Percentiles rank a stretch among this genome's conserved stretches.
These are phyloP conservation scores for Cylloceria caligata DNA, from an alignment of 2,888 invertebrate genomes.

Conservation along the genomic window DNA sequence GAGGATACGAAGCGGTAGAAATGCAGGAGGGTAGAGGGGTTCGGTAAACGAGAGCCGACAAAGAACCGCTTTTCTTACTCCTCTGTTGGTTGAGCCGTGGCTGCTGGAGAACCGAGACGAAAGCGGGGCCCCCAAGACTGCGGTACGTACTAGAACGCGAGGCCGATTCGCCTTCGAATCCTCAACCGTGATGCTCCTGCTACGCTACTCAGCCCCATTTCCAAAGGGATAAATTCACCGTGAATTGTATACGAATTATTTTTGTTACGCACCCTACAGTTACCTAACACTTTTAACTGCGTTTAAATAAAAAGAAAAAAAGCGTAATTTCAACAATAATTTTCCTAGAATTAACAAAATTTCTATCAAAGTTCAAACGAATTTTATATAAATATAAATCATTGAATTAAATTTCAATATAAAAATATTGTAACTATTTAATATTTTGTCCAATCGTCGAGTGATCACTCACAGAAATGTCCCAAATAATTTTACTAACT, in stretches of 20 bases:
- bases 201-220: constrained; percentile 61
- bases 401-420: too few relatives aligned
- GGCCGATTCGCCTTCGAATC: constrained; percentile 47
- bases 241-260: constrained; percentile 56
- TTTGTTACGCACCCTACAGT: constrained; percentile 4
- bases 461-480: too few relatives aligned
- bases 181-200: constrained; percentile 14
- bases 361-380: neutral
- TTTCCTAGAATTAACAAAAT: neutral
- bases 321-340: neutral
- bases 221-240: constrained; percentile 55
- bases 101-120: constrained; percentile 68
- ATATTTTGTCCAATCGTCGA: too few relatives aligned
- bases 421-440: too few relatives aligned
- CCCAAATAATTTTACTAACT: too few relatives aligned
- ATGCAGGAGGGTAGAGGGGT: constrained; percentile 63
- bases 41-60: constrained; percentile 72
- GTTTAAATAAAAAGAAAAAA: neutral
- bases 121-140: constrained; percentile 48
- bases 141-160: neutral
- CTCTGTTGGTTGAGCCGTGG: constrained; percentile 58
- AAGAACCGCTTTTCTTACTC: constrained; percentile 77
- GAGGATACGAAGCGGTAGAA: constrained; percentile 28
- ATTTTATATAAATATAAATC: too few relatives aligned
- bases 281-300: neutral